A percentile compares a stretch with the other conserved stretches of the same genome.
These are phyloP conservation scores for Kryphioiulus occultus DNA, from an alignment of 2,888 invertebrate species.

Conservation along the genomic window DNA sequence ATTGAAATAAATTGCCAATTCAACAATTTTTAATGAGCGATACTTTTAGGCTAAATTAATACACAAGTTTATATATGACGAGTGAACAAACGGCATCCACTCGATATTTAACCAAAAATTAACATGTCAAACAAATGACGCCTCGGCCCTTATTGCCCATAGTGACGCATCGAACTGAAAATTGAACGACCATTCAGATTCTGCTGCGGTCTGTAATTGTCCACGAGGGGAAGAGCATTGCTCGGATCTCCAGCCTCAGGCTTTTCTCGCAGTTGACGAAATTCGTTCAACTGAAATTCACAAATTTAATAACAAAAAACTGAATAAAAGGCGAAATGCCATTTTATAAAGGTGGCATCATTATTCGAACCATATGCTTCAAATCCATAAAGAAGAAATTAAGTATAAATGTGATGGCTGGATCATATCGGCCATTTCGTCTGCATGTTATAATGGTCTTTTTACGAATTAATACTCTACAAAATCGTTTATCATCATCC, in stretches of 20 bases:
- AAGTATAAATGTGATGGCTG: not conserved
- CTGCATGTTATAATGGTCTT: too few relatives aligned
- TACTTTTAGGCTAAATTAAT: too few relatives aligned
- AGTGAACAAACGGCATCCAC: not conserved
- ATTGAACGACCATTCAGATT: not conserved
- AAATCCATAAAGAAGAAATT: not conserved
- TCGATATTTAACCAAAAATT: not conserved
- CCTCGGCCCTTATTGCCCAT: not conserved
- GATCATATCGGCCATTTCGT: not conserved
- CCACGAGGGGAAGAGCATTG: not conserved
- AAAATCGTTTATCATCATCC: not conserved
- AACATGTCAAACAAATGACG: not conserved
- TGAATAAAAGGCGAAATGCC: not conserved
- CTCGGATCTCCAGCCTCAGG: not conserved
- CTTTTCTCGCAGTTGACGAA: not conserved
- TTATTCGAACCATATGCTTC: not conserved
- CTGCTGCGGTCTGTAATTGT: conserved; percentile 42
- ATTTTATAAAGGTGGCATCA: not conserved
- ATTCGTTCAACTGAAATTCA: not conserved
- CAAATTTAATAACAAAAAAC: not conserved
- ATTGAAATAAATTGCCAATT: too few relatives aligned
- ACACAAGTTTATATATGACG: too few relatives aligned
- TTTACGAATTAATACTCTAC: too few relatives aligned
- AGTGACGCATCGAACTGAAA: not conserved
- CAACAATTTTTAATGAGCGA: too few relatives aligned